phyloP scores from a whole-genome alignment of 2,113 vertebrate genomes.

The Triplophysa dalaica region DNA sequence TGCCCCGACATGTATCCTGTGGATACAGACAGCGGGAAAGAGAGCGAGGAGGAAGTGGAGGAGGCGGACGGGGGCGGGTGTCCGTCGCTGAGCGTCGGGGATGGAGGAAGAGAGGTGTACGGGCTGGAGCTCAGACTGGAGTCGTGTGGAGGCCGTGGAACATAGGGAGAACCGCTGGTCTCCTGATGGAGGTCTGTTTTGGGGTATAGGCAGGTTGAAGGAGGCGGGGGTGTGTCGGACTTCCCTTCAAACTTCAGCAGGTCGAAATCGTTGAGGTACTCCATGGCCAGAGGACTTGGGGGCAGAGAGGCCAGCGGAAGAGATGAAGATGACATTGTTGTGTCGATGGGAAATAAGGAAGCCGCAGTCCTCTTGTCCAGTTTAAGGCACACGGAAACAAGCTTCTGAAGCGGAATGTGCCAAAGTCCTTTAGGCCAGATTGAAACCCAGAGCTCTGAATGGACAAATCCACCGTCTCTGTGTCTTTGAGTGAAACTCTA shows the following conservation, averaged over 20 bases:
- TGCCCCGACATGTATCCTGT: constrained; percentile 71
- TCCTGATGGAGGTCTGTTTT: constrained; percentile 65
- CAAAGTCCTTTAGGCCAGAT: background rate
- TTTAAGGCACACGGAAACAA: constrained; percentile 59
- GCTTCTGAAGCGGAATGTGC: background rate
- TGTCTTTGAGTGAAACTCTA: constrained; percentile 25
- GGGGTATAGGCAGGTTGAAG: constrained; percentile 78
- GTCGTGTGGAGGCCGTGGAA: constrained; percentile 84
- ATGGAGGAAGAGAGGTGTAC: constrained; percentile 95
- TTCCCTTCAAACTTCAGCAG: constrained; percentile 99
- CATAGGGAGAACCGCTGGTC: constrained; percentile 75
- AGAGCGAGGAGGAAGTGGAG: constrained; percentile 74
- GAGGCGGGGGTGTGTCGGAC: constrained; percentile 84
- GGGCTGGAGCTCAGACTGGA: constrained; percentile 96
- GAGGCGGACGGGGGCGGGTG: constrained; percentile 77
- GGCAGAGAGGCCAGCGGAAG: constrained; percentile 80
- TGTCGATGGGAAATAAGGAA: constrained; percentile 19
- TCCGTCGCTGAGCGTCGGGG: constrained; percentile 91
- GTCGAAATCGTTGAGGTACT: constrained; percentile 98
- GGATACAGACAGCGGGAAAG: constrained; percentile 74
- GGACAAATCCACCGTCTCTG: constrained; percentile 21
- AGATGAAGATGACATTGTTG: constrained; percentile 71
- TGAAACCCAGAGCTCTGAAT: background rate
- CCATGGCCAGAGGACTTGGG: constrained; percentile 96
- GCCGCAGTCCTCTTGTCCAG: constrained; percentile 53